These are phyloP conservation scores for Pecten maximus DNA, from an alignment of 2,888 invertebrate species.

Conservation along the genomic window DNA sequence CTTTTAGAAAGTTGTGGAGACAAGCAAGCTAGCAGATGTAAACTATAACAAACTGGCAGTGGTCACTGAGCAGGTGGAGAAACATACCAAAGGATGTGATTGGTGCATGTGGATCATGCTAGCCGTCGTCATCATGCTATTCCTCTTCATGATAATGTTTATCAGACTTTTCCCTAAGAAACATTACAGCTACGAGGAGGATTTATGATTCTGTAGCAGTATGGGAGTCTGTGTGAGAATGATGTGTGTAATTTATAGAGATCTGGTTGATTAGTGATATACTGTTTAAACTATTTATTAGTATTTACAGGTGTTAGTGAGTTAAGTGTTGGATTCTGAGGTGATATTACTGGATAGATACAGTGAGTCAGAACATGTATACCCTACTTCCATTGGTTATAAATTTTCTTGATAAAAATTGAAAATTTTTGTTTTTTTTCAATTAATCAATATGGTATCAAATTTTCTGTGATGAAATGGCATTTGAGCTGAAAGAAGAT, in stretches of 20 bases:
- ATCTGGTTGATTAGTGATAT: neutral
- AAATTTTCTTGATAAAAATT: no score
- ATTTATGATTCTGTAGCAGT: neutral
- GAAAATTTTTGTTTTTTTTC: no score
- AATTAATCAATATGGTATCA: no score
- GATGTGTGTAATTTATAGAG: neutral
- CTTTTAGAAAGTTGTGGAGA: constrained; percentile 88
- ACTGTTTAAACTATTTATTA: neutral
- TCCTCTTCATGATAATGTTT: constrained; percentile 95
- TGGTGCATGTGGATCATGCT: constrained; percentile 98
- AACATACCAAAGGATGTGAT: constrained; percentile 94
- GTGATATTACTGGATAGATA: no score
- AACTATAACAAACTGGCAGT: constrained; percentile 90
- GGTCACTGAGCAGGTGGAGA: constrained; percentile 91
- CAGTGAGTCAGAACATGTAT: no score
- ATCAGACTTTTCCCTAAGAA: constrained; percentile 91
- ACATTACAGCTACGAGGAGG: neutral
- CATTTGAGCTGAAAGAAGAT: no score
- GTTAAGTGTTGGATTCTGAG: no score
- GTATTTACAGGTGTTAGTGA: no score
- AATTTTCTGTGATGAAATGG: no score
- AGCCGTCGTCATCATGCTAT: constrained; percentile 91
- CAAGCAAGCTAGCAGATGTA: constrained; percentile 90
- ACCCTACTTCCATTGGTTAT: no score
- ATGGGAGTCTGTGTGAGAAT: neutral